Evolutionary conservation across 2,113 vertebrate species (phyloP), one percentile per base, ranked within the genome.

Genomic region (Tauraco erythrolophus): DNA sequence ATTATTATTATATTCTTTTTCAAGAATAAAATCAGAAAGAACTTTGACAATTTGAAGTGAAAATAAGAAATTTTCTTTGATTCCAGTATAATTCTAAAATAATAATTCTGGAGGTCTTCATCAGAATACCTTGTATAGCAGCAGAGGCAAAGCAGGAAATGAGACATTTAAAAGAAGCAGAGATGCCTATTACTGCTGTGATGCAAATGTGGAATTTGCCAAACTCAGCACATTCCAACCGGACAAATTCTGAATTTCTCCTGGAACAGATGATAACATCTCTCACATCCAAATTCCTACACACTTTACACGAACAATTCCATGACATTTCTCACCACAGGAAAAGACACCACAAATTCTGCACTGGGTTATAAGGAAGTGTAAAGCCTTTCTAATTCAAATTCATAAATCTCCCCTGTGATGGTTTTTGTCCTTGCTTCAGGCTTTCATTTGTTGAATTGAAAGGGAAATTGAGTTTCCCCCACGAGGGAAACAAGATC

Each of bases 151-250:
- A 88, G 71, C 48, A 88, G 75, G 35, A 77, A 88, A 74, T 12
- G 37, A 84, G 68, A 43, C 41, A 71, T 78, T 77, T 62, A 45
- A 14, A 80, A 62, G 71, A 56, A 56, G 43, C 22, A 76, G 87
- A 82, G 57, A 50, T 41, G 62, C 25, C 68, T 91, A 9, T 74
- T 48, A 25, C 43, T 68, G 83, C 69, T 91, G 3, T 68, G 74
- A 81, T 70, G 65, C 51, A 69, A 92, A 80, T 11, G 19, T 27
- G 43, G 57, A 45, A 82, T 89, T 79, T 85, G 66, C 50, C 60
- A 78, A 88, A 80, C 69, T 89, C 94, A 94, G 94, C 89, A 90
- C 68, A 86, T 86, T 70, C 85, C 76, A 90, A 3, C 41, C 14
- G 33, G 51, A 41, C 28, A 68, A 71, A 81, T 64, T 69, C 48